Conservation (phyloP, 2,797 vertebrate genomes). For the Pseudocheirus occidentalis region DNA sequence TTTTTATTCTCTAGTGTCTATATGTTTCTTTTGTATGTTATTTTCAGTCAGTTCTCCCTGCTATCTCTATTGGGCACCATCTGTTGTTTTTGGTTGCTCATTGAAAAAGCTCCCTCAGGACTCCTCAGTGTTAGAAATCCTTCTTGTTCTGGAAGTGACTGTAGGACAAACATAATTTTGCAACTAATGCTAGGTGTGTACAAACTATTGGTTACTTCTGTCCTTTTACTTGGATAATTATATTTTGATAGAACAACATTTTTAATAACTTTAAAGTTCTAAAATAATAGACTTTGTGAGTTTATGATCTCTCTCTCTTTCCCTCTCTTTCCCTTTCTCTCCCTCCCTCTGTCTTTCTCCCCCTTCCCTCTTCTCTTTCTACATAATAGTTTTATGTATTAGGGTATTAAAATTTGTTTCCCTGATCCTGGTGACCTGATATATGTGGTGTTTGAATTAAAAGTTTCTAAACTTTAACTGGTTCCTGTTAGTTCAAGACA, state of each 20-base stretch:
- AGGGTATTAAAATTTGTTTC: background rate
- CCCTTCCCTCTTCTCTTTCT: background rate
- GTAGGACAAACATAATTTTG: constrained; percentile 47
- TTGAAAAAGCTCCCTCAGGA: constrained; percentile 77
- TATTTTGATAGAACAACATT: constrained; percentile 37
- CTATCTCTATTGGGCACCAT: constrained; percentile 70
- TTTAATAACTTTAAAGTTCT: constrained; percentile 10
- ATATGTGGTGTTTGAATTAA: background rate
- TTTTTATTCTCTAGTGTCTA: constrained; percentile 73
- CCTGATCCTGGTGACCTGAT: background rate
- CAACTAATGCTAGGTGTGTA: constrained; percentile 3
- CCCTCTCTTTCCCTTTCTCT: background rate
- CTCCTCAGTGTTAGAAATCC: constrained; percentile 66
- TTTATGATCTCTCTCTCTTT: background rate
- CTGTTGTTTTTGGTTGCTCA: constrained; percentile 78
- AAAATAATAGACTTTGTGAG: constrained; percentile 33
- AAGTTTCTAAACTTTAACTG: background rate
- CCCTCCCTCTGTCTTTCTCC: no score
- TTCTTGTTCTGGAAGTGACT: constrained; percentile 70
- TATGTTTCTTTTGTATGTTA: constrained; percentile 69
- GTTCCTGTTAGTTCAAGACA: background rate
- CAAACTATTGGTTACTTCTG: background rate
- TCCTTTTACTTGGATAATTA: constrained; percentile 18
- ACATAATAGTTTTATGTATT: background rate
- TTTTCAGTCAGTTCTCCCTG: constrained; percentile 74